Conservation (phyloP, 1,140 invertebrate genomes). For the Lerema accius region DNA sequence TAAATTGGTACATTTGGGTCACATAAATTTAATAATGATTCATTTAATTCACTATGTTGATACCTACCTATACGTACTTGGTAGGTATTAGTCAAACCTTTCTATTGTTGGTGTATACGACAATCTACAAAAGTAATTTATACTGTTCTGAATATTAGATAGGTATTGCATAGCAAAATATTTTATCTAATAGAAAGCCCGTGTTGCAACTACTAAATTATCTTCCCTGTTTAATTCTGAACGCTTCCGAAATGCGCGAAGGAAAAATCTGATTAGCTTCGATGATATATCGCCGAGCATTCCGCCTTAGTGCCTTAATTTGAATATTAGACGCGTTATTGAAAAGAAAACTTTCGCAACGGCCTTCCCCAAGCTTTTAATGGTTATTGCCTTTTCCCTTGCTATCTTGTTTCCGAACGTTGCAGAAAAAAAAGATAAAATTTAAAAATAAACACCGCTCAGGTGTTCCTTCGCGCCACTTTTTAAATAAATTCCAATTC, state of each 20-base stretch:
- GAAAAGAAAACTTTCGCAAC: slow-evolving; percentile 78
- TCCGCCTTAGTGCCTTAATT: slow-evolving; percentile 76
- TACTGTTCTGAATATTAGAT: too few relatives aligned
- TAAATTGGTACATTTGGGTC: too few relatives aligned
- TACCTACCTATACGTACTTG: too few relatives aligned
- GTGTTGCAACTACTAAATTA: slow-evolving; percentile 52
- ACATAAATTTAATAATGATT: too few relatives aligned
- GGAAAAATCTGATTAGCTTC: slow-evolving; percentile 79
- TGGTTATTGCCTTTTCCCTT: slow-evolving; percentile 77
- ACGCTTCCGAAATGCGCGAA: slow-evolving; percentile 62
- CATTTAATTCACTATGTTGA: too few relatives aligned
- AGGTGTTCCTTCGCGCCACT: slow-evolving; percentile 58
- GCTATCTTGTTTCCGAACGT: slow-evolving; percentile 65
- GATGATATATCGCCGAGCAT: slow-evolving; percentile 77
- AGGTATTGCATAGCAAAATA: too few relatives aligned
- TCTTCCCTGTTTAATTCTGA: slow-evolving; percentile 59
- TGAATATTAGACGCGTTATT: slow-evolving; percentile 82
- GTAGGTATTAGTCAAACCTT: too few relatives aligned
- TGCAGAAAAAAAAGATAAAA: slow-evolving; percentile 41
- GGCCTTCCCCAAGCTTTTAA: slow-evolving; percentile 74
- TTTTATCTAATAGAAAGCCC: slow-evolving; percentile 36
- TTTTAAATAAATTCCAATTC: slow-evolving; percentile 40
- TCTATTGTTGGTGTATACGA: too few relatives aligned
- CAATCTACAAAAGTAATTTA: too few relatives aligned
- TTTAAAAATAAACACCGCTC: slow-evolving; percentile 51